phyloP scores from a whole-genome alignment of 2,797 vertebrate genomes.

The Dendrocincla tyrannina region DNA sequence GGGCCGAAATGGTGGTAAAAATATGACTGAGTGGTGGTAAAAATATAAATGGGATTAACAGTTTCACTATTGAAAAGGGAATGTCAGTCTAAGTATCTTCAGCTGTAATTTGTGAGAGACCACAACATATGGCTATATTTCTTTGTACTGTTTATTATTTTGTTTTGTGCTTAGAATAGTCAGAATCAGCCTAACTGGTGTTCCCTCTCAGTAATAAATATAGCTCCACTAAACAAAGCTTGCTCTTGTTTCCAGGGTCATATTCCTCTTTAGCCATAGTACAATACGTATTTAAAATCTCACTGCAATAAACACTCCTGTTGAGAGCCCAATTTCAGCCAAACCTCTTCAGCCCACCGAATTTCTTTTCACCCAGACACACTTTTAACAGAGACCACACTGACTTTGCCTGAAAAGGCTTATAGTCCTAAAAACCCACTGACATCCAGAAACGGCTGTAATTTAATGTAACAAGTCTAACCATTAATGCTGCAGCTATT shows the following conservation, averaged over 20 bases:
- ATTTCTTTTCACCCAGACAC: not conserved
- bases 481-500: not conserved
- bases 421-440: not conserved
- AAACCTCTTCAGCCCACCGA: conserved; percentile 10
- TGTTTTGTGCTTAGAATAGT: conserved; percentile 25
- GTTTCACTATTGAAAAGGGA: conserved; percentile 63
- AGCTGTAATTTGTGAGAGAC: conserved; percentile 49
- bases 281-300: not conserved
- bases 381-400: not conserved
- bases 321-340: not conserved
- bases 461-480: not conserved
- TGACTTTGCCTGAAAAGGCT: conserved; percentile 15
- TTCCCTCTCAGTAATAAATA: conserved; percentile 17
- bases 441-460: not conserved
- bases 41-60: not conserved
- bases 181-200: not conserved
- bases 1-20: not conserved
- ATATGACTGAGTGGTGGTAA: not conserved
- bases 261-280: not conserved
- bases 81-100: conserved; percentile 16
- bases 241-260: not conserved
- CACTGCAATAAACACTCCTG: not conserved
- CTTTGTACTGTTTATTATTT: conserved; percentile 8
- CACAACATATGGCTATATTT: not conserved
- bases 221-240: not conserved